phyloP scores from a whole-genome alignment of 2,888 invertebrate species.

The Acrocyrtus sp. region DNA sequence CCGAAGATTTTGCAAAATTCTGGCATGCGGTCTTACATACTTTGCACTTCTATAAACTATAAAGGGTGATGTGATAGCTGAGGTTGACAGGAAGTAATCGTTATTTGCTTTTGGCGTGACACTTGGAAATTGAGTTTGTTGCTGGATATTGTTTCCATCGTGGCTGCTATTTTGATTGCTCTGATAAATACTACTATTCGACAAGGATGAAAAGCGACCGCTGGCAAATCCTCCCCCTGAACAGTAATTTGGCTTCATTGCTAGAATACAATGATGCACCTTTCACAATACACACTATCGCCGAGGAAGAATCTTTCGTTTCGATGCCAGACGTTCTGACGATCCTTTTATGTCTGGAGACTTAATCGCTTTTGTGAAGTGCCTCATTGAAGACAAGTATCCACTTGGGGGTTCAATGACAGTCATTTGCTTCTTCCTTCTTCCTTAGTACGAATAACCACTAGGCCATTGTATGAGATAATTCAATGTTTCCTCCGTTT shows the following conservation, averaged over 20 bases:
- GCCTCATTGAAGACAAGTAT: slow-evolving; percentile 16
- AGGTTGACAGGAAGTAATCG: neutral
- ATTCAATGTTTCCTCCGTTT: too few species aligned
- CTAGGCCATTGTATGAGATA: too few species aligned
- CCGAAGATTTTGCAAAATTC: slow-evolving; percentile 7
- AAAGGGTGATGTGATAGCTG: slow-evolving; percentile 10
- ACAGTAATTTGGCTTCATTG: slow-evolving; percentile 22
- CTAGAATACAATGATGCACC: neutral
- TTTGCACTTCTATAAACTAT: slow-evolving; percentile 37
- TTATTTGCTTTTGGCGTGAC: too few species aligned
- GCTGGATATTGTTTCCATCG: too few species aligned
- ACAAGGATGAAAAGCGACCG: neutral
- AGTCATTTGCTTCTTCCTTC: too few species aligned
- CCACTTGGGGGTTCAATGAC: neutral
- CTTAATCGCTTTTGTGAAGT: neutral
- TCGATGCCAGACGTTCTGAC: slow-evolving; percentile 6
- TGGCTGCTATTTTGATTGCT: neutral
- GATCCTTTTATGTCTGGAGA: slow-evolving; percentile 16
- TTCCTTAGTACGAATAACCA: too few species aligned
- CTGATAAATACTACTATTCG: neutral
- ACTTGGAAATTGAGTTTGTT: too few species aligned
- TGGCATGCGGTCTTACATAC: slow-evolving; percentile 27
- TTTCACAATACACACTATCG: slow-evolving; percentile 5
- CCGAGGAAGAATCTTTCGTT: slow-evolving; percentile 12
- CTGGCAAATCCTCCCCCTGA: slow-evolving; percentile 13